Percentiles rank a stretch among this genome's conserved stretches.
These are phyloP conservation scores for Falco berigora DNA, from an alignment of 2,797 vertebrate genomes.

Conservation along the genomic window DNA sequence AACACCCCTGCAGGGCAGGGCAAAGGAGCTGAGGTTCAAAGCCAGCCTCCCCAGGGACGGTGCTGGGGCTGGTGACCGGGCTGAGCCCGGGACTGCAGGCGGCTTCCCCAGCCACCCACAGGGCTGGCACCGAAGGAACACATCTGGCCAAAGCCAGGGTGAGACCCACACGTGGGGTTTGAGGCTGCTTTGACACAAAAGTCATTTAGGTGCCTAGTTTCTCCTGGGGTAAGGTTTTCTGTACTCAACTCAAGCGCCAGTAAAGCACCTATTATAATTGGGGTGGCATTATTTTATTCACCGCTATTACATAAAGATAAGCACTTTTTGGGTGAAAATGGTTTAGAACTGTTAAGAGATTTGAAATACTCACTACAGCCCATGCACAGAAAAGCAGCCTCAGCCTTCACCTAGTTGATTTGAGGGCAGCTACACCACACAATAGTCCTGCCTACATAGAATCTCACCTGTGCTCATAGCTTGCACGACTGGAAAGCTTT, in stretches of 20 bases:
- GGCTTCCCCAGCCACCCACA: background rate
- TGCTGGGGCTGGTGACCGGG: accelerated
- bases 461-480: background rate
- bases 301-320: background rate
- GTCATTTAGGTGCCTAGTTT: background rate
- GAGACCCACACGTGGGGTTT: accelerated
- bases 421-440: too few relatives aligned
- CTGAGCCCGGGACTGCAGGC: background rate
- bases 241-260: background rate
- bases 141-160: too few relatives aligned
- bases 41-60: background rate
- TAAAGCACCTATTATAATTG: background rate
- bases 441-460: background rate
- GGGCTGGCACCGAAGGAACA: background rate
- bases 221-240: background rate
- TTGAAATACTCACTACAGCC: background rate
- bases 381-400: background rate
- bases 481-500: background rate
- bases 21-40: background rate
- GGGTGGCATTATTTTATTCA: background rate
- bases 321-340: background rate
- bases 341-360: background rate
- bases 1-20: background rate
- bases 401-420: background rate
- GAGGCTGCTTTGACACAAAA: background rate